phyloP scores from a whole-genome alignment of 2,888 invertebrate species.

The Nomada flava region DNA sequence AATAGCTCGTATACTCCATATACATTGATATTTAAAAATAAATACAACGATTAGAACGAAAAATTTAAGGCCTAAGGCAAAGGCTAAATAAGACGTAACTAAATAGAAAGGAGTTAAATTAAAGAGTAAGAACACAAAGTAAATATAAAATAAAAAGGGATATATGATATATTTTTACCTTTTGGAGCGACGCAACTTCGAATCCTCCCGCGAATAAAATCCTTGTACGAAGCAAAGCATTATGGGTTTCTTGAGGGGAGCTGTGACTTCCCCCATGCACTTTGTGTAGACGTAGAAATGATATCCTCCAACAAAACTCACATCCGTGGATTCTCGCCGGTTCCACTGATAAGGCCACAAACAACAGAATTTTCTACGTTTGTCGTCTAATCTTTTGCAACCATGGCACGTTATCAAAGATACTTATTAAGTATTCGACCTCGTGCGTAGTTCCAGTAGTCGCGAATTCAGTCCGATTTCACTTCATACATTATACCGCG shows the following conservation, averaged over 20 bases:
- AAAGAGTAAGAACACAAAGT: no score
- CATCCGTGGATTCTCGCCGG: background rate
- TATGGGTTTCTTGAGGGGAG: conserved; percentile 83
- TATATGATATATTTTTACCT: conserved; percentile 71
- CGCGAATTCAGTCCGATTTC: conserved; percentile 14
- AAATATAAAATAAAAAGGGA: background rate
- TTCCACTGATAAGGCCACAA: conserved; percentile 34
- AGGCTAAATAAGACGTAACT: no score
- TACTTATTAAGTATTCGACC: conserved; percentile 51
- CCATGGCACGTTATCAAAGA: conserved; percentile 59
- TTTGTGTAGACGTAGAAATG: conserved; percentile 1
- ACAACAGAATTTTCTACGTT: background rate
- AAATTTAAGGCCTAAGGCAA: no score
- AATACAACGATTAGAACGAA: no score
- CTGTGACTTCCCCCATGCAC: conserved; percentile 78
- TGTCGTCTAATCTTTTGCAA: conserved; percentile 19
- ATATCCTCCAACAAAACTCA: conserved; percentile 18
- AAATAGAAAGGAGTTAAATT: background rate
- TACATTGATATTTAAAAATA: no score
- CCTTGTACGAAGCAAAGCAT: conserved; percentile 91
- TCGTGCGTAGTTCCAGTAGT: background rate
- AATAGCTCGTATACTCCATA: no score
- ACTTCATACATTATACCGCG: background rate
- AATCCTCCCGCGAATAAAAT: conserved; percentile 85
- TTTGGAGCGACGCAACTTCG: conserved; percentile 77